A percentile compares a stretch with the other conserved stretches of the same genome.
These are phyloP conservation scores for Eupithecia abbreviata DNA, from an alignment of 2,888 invertebrate species.

Conservation along the genomic window DNA sequence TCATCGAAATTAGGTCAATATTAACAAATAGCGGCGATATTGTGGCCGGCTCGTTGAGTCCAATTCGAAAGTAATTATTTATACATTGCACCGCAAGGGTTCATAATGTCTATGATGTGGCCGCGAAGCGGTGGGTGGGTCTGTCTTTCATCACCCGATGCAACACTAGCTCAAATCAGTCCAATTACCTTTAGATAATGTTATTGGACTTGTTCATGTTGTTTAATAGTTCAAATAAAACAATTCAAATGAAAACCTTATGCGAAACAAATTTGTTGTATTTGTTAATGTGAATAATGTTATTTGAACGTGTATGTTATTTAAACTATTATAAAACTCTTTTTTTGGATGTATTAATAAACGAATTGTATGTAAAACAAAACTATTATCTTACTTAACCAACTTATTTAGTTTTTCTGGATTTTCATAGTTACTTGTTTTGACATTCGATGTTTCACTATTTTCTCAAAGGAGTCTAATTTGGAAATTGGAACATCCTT, in stretches of 20 bases:
- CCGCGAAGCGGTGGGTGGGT: not conserved
- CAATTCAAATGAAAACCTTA: too few relatives aligned
- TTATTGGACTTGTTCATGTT: too few relatives aligned
- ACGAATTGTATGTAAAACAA: too few relatives aligned
- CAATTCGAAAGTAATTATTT: constrained; percentile 46
- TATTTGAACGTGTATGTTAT: too few relatives aligned
- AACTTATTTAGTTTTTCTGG: too few relatives aligned
- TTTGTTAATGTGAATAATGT: too few relatives aligned
- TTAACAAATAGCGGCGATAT: constrained; percentile 53
- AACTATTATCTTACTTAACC: too few relatives aligned
- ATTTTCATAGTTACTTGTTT: not conserved
- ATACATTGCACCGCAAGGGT: constrained; percentile 27
- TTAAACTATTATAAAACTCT: too few relatives aligned
- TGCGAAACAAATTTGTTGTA: too few relatives aligned
- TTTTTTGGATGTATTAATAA: too few relatives aligned
- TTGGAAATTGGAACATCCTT: not conserved
- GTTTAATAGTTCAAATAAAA: too few relatives aligned
- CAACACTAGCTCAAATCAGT: not conserved
- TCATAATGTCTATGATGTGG: not conserved
- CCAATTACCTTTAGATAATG: not conserved
- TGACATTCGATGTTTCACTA: not conserved
- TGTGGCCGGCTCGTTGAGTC: constrained; percentile 40
- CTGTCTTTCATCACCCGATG: not conserved
- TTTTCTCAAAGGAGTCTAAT: not conserved
- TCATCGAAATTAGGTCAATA: constrained; percentile 52